A percentile compares a stretch with the other conserved stretches of the same genome.
phyloP scores from a whole-genome alignment of 2,888 invertebrate genomes.

The Zelleria hepariella region DNA sequence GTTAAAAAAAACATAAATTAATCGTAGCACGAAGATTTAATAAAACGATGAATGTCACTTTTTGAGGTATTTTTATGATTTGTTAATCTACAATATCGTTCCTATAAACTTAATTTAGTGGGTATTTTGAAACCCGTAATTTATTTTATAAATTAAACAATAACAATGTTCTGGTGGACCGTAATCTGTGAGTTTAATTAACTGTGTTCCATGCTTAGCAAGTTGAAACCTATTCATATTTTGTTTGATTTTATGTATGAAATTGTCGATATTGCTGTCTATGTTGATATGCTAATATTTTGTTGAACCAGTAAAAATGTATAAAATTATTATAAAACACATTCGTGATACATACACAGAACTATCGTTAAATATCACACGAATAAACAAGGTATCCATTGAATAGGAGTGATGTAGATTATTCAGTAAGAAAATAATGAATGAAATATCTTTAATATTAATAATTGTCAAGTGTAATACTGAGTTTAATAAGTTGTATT shows the following conservation, averaged over 20 bases:
- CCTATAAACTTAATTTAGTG: too few species aligned
- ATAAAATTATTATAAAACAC: background rate
- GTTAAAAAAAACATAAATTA: too few species aligned
- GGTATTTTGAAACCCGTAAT: too few species aligned
- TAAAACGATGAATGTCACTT: background rate
- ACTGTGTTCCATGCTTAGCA: too few species aligned
- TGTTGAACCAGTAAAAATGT: background rate
- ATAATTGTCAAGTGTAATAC: too few species aligned
- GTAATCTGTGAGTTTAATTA: background rate
- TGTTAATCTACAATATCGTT: background rate
- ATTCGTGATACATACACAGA: background rate
- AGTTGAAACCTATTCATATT: background rate
- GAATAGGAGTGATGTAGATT: background rate
- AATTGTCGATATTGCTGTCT: background rate
- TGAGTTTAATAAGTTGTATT: too few species aligned
- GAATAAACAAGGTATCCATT: background rate
- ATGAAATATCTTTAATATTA: background rate
- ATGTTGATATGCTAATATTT: background rate
- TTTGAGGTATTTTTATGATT: background rate
- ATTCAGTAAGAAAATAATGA: background rate
- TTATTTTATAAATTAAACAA: background rate
- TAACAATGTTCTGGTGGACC: background rate
- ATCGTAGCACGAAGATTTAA: too few species aligned
- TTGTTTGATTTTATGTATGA: background rate
- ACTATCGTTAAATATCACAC: background rate